A percentile compares a stretch with the other conserved stretches of the same genome.
These are phyloP conservation scores for Philaethria dido DNA, from an alignment of 2,888 invertebrate species.

Conservation along the genomic window DNA sequence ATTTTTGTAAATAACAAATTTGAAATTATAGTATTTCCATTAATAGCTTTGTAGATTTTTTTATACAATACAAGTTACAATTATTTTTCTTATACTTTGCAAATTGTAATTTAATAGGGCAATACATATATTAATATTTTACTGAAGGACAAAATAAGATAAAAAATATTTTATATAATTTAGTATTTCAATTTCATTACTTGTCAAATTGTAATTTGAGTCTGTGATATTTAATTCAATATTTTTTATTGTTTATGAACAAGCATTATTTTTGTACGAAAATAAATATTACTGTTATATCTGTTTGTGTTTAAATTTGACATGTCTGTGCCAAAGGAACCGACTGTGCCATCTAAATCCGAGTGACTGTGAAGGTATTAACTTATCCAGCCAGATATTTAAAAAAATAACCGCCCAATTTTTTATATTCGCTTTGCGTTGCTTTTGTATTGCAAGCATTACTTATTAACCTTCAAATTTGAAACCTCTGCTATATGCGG, in stretches of 20 bases:
- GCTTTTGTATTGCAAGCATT: no score
- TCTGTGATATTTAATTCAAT: slow-evolving; percentile 34
- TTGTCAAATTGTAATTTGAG: slow-evolving; percentile 14
- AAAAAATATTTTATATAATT: neutral
- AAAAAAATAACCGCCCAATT: no score
- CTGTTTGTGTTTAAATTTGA: slow-evolving; percentile 34
- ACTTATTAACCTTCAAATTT: no score
- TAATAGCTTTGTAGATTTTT: neutral
- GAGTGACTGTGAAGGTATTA: slow-evolving; percentile 27
- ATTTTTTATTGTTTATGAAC: slow-evolving; percentile 12
- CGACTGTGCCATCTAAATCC: slow-evolving; percentile 37
- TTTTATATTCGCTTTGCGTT: no score
- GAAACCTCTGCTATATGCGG: no score
- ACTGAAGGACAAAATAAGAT: slow-evolving; percentile 15
- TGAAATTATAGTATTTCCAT: neutral
- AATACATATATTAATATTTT: neutral
- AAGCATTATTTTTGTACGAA: neutral
- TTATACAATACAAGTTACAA: neutral
- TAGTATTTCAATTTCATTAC: neutral
- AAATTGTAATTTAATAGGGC: neutral
- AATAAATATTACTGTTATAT: slow-evolving; percentile 20
- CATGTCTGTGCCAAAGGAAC: slow-evolving; percentile 48
- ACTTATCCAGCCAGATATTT: neutral
- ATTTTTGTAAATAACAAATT: neutral
- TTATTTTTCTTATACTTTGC: neutral